Evolutionary conservation across 2,888 invertebrate genomes (phyloP).

Genomic region (Hipparchia semele): DNA sequence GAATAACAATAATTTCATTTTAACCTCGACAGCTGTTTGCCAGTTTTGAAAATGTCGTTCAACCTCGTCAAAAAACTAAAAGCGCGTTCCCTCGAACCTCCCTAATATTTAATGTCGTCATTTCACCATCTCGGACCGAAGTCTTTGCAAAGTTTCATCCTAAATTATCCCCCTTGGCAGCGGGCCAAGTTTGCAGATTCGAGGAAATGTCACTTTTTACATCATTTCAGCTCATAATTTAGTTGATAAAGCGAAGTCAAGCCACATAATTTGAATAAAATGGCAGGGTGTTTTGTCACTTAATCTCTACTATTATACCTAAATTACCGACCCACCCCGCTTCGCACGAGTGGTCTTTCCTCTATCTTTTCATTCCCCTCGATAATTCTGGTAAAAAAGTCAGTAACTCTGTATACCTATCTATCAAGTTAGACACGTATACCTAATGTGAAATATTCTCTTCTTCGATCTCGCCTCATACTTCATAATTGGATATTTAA

Average conservation of each 20-base stretch:
- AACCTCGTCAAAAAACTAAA: neutral
- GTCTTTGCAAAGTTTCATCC: slow-evolving; percentile 9
- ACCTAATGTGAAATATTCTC: too few relatives aligned
- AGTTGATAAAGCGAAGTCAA: slow-evolving; percentile 8
- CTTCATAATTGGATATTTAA: too few relatives aligned
- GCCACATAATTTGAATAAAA: slow-evolving; percentile 18
- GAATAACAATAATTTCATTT: too few relatives aligned
- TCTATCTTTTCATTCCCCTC: too few relatives aligned
- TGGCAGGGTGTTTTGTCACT: neutral
- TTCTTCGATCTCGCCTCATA: too few relatives aligned
- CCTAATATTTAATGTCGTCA: slow-evolving; percentile 21
- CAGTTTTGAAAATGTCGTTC: too few relatives aligned
- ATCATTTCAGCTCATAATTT: slow-evolving; percentile 17
- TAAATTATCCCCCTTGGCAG: slow-evolving; percentile 17
- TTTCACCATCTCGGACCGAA: neutral
- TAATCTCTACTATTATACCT: neutral
- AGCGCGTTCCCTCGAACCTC: neutral
- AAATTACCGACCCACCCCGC: too few relatives aligned
- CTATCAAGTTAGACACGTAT: too few relatives aligned
- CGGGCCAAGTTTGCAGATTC: slow-evolving; percentile 16
- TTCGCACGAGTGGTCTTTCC: too few relatives aligned
- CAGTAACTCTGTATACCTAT: too few relatives aligned
- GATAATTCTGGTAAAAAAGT: too few relatives aligned
- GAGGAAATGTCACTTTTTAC: slow-evolving; percentile 20
- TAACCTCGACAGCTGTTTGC: too few relatives aligned